Conservation (phyloP, 2,888 invertebrate genomes). For the Caenorhabditis japonica region DNA sequence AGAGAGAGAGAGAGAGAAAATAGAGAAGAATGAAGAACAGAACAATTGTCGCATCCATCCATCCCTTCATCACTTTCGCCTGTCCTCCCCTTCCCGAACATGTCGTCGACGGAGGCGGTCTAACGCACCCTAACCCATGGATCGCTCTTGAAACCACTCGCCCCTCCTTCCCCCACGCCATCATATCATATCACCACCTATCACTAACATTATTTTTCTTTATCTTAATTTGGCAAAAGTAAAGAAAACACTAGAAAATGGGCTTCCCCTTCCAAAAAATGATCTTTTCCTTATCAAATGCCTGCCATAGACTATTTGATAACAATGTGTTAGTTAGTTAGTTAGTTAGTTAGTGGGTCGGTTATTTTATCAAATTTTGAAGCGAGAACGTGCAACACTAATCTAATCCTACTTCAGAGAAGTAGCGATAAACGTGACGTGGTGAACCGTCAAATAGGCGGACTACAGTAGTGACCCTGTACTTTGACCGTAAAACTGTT, state of each 20-base stretch:
- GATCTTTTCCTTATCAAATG: constrained; percentile 37
- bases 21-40: constrained; percentile 33
- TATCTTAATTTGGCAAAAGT: background rate
- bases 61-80: constrained; percentile 36
- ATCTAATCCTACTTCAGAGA: no score
- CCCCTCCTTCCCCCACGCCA: constrained; percentile 8
- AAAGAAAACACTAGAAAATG: background rate
- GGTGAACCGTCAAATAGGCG: no score
- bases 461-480: no score
- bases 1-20: background rate
- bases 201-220: no score
- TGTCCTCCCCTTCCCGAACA: constrained; percentile 5
- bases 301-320: constrained; percentile 25
- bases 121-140: no score
- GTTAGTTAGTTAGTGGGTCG: no score
- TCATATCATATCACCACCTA: background rate
- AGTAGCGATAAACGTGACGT: no score
- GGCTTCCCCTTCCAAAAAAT: constrained; percentile 1
- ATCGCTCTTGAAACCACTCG: background rate
- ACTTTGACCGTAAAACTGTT: no score
- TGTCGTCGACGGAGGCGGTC: background rate
- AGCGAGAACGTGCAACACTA: constrained; percentile 10
- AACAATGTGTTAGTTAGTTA: constrained; percentile 48
- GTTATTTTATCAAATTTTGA: constrained; percentile 51
- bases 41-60: no score